Base-by-base conservation (phyloP, 2,113 vertebrate genomes). In the Actenoides lindsayi region DNA sequence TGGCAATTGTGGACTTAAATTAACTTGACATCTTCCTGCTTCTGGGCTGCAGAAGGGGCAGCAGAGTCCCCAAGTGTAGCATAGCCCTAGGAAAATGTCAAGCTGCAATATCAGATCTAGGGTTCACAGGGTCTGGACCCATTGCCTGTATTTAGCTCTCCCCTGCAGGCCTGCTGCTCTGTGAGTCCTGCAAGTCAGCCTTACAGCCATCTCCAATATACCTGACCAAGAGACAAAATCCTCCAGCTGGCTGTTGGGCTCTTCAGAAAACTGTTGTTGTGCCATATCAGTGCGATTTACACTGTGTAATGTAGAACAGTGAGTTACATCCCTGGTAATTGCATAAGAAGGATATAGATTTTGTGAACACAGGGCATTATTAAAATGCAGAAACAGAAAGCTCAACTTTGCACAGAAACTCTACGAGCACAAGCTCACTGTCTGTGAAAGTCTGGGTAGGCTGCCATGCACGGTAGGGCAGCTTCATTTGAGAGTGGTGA, bases 11-110 rank as follows among this genome's bases (percentile, higher is more conserved):
- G 41, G 77, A 5, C 50, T 92, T 92, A 87, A 95, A 94, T 92
- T 89, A 93, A 84, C 62, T 89, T 93, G 80, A 89, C 70, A 11
- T 90, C 83, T 84, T 75, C 62, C 62, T 89, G 69, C 71, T 78
- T 81, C 76, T 84, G 69, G 37, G 44, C 48, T 89, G 69, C 90
- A 89, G 89, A 86, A 89, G 92, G 82, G 68, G 35, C 19, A 93
- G 59, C 23, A 64, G 39, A 59, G 65, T 74, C 21, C 2, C 5
- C 57, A 44, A 68, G 54, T 48, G 64, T 21, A 81, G 73, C 56
- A 35, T 50, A 84, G 95, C 92, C 86, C 62, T 89, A 79, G 86
- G 96, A 93, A 87, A 96, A 89, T 92, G 92, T 95, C 86, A 81
- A 87, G 62, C 64, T 89, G 65, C 76, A 78, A 7, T 83, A 82